A percentile compares a stretch with the other conserved stretches of the same genome.
Conservation (phyloP, 2,888 invertebrate genomes). For the Erebia ligea region DNA sequence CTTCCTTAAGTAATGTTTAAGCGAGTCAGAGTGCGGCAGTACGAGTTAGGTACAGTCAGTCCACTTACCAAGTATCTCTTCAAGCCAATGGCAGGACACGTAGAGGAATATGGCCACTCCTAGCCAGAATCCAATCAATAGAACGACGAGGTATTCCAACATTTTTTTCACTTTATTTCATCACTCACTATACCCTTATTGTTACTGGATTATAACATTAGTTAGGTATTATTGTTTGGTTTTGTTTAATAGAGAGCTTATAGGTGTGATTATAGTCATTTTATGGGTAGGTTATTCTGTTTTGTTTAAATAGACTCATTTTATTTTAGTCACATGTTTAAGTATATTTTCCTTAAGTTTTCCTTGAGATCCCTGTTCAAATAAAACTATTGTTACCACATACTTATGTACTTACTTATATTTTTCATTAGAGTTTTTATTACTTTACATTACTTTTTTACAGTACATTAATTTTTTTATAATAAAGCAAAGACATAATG, state of each 20-base stretch:
- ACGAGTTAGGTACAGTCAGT: too few relatives aligned
- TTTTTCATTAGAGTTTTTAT: too few relatives aligned
- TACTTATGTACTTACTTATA: too few relatives aligned
- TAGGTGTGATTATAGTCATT: background rate
- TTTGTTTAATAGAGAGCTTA: background rate
- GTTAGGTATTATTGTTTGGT: background rate
- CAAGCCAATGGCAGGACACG: conserved; percentile 82
- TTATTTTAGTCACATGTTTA: background rate
- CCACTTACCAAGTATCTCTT: conserved; percentile 85
- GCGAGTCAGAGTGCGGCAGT: too few relatives aligned
- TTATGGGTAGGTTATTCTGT: background rate
- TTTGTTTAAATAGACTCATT: background rate
- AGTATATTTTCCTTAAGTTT: background rate
- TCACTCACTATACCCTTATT: conserved; percentile 2
- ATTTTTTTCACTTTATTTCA: conserved; percentile 51
- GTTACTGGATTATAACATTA: background rate
- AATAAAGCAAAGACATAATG: too few relatives aligned
- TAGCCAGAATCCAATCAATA: conserved; percentile 77
- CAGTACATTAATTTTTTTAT: too few relatives aligned
- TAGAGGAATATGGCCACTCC: conserved; percentile 79
- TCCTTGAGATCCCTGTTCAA: background rate
- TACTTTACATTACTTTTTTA: too few relatives aligned
- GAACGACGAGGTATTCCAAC: conserved; percentile 74
- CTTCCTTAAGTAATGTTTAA: too few relatives aligned
- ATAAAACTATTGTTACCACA: background rate